phyloP scores from a whole-genome alignment of 1,140 invertebrate genomes.

The Ladona fulva region DNA sequence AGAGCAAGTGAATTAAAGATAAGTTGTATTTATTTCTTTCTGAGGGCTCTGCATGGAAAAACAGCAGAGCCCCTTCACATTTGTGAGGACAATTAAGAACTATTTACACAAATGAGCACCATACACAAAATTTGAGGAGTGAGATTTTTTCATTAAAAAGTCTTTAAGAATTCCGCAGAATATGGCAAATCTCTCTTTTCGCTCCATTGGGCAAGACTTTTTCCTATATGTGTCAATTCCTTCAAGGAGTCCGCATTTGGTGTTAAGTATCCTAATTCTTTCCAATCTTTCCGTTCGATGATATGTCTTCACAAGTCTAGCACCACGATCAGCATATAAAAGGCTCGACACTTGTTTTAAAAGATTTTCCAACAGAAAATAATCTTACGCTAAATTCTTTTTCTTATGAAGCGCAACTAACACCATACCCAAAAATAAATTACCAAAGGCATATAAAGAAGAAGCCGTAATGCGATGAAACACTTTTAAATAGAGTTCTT shows the following conservation, averaged over 20 bases:
- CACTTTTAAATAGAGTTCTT: background rate
- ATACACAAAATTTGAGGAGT: background rate
- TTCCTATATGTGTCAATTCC: background rate
- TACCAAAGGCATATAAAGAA: background rate
- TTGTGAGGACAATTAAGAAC: background rate
- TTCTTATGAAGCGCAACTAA: background rate
- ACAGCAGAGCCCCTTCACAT: background rate
- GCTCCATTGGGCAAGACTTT: background rate
- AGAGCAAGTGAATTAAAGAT: background rate
- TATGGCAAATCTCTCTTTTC: background rate
- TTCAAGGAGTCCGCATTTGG: too few relatives aligned
- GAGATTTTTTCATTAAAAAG: background rate
- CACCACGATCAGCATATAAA: background rate
- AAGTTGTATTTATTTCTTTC: background rate
- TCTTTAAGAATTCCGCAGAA: background rate
- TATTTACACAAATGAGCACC: conserved; percentile 9
- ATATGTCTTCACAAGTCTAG: background rate
- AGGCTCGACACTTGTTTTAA: background rate
- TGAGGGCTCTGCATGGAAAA: background rate
- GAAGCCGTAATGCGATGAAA: background rate
- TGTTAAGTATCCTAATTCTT: too few relatives aligned
- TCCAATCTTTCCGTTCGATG: background rate
- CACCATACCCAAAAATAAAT: conserved; percentile 7
- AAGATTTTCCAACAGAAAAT: background rate
- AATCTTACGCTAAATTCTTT: background rate